phyloP scores from a whole-genome alignment of 2,888 invertebrate genomes.

The Synanthedon tipuliformis region DNA sequence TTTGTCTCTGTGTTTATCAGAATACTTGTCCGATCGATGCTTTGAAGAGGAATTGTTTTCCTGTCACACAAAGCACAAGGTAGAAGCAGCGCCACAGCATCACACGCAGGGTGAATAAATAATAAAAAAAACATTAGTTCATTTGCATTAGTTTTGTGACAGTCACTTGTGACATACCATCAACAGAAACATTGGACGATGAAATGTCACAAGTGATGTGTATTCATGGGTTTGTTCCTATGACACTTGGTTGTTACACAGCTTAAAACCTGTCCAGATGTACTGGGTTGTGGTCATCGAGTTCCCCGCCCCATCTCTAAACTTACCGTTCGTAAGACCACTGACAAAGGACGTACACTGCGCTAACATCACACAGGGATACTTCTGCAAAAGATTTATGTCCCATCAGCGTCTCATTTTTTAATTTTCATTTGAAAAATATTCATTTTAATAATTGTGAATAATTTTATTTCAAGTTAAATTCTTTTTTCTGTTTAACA shows the following conservation, averaged over 20 bases:
- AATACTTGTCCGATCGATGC: conserved; percentile 68
- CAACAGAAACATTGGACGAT: conserved; percentile 16
- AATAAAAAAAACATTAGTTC: conserved; percentile 67
- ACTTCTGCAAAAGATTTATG: conserved; percentile 85
- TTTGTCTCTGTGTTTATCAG: conserved; percentile 65
- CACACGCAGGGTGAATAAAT: conserved; percentile 70
- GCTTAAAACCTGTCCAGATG: conserved; percentile 25
- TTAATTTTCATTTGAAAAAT: conserved; percentile 25
- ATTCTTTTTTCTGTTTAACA: conserved; percentile 5
- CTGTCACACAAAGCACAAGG: conserved; percentile 73
- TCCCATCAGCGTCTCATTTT: conserved; percentile 74
- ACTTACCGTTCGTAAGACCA: conserved; percentile 76
- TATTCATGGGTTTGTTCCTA: conserved; percentile 36
- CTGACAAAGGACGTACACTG: conserved; percentile 74
- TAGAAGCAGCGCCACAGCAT: conserved; percentile 72
- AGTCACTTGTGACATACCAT: conserved; percentile 44
- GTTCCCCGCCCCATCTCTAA: conserved; percentile 63
- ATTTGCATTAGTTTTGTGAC: conserved; percentile 40
- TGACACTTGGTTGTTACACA: conserved; percentile 23
- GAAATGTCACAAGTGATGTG: conserved; percentile 40
- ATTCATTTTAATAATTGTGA: conserved; percentile 18
- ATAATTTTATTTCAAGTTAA: conserved; percentile 15
- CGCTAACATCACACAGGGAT: conserved; percentile 76
- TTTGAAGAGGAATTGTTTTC: conserved; percentile 69
- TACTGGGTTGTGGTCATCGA: conserved; percentile 44